Evolutionary conservation across 2,888 invertebrate genomes (phyloP), one percentile per base, ranked within the genome.

Genomic region (Gymnosoma rotundatum): DNA sequence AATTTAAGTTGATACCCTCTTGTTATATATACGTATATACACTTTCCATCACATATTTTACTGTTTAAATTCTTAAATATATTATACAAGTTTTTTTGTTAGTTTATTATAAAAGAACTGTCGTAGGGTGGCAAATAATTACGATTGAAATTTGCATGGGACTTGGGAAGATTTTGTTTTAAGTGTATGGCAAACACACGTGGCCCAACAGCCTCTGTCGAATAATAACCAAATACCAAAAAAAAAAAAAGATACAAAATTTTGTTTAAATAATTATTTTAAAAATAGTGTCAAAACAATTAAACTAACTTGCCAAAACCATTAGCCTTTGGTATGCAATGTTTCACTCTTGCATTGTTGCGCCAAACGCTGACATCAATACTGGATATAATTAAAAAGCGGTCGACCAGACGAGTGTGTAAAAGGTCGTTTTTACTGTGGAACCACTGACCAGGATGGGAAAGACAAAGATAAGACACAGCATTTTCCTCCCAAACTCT

Each of bases 121-220:
- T 98, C 98, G 93, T 99, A 99, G 50, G 97, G 96, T 79, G 98
- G 98, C 89, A 98, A 95, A 93, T 99, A 98, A 91, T 99, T 97
- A 87, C 99, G 95, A 93, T 99, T 99, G 93, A 99, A 99, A 93
- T 98, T 99, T 54, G 99, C 99, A 93, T 99, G 99, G 38, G 99
- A 98, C 93, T 99, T 98, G 66, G 99, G 99, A 88, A 99, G 93
- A 90, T 98, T 98, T 92, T 98, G 97, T 64, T 97, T 97, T 38
- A 94, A 91, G 91, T 99, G 98, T 88, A 99, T 97, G 21, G 99
- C 99, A 92, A 99, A 99, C 9, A 98, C 94, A 12, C 98, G 94
- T 16, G 98, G 98, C 1, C 98, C 98, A 8, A 98, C 97, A 20
- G 98, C 98, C 80, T 98, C 98, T 0, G 98, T 98, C 36, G 97